Evolutionary conservation across 2,113 vertebrate genomes (phyloP).

Genomic region (Halcyon malimbica): DNA sequence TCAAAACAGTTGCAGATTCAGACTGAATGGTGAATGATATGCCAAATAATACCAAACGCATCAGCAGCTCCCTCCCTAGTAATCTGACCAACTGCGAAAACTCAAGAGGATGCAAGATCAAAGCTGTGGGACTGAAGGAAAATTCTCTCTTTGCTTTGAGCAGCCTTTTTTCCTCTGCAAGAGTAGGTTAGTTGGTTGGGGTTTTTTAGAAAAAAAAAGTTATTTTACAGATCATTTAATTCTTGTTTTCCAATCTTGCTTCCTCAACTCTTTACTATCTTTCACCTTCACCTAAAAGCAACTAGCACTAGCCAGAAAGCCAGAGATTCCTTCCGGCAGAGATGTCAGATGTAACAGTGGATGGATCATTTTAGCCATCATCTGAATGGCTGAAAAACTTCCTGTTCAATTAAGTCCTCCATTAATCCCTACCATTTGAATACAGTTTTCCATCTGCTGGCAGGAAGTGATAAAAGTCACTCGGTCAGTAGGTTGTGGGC

Average conservation of each 20-base stretch:
- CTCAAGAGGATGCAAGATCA: not conserved
- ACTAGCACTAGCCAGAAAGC: not conserved
- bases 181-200: not conserved
- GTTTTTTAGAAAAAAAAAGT: not conserved
- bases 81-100: not conserved
- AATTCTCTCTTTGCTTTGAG: not conserved
- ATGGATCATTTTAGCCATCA: constrained; percentile 1
- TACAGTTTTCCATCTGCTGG: constrained; percentile 27
- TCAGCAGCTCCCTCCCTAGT: not conserved
- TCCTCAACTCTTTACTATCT: not conserved
- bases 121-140: not conserved
- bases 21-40: not conserved
- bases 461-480: constrained; percentile 55
- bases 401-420: constrained; percentile 70
- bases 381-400: constrained; percentile 58
- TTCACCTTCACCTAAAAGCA: not conserved
- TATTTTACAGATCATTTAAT: not conserved
- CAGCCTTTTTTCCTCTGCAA: not conserved
- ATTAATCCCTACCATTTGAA: constrained; percentile 59
- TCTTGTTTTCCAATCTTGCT: not conserved
- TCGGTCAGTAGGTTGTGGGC: not conserved
- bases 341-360: not conserved
- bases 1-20: not conserved
- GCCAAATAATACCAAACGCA: not conserved
- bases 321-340: not conserved